Conservation (phyloP, 2,113 vertebrate genomes). For the Peromyscus leucopus region DNA sequence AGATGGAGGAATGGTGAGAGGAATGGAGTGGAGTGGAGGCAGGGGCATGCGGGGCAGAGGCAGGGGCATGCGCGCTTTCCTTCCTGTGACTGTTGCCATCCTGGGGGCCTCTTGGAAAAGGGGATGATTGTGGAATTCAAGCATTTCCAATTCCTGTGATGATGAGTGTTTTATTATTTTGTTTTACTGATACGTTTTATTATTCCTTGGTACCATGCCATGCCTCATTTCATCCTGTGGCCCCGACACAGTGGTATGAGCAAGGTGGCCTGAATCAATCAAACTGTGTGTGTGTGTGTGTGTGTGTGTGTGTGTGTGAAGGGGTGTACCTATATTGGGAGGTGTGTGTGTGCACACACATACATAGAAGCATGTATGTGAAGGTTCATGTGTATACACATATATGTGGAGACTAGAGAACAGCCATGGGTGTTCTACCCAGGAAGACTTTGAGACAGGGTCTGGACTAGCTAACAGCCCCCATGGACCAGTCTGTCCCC, state of each 20-base stretch:
- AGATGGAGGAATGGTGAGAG: slow-evolving; percentile 94
- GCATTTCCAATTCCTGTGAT: neutral
- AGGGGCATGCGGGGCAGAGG: rapidly evolving
- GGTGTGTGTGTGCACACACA: neutral
- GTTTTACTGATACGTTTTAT: neutral
- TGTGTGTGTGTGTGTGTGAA: neutral
- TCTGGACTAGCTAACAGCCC: neutral
- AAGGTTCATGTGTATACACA: neutral
- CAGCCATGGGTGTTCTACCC: neutral
- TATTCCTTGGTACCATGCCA: neutral
- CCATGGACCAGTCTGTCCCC: neutral
- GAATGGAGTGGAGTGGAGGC: rapidly evolving
- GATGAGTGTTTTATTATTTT: neutral
- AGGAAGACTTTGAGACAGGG: neutral
- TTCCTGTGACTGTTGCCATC: neutral
- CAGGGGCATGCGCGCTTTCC: rapidly evolving
- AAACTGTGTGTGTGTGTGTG: neutral
- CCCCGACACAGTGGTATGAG: neutral
- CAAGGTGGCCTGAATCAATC: neutral
- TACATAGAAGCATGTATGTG: neutral
- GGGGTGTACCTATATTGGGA: too few relatives aligned
- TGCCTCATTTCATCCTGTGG: rapidly evolving
- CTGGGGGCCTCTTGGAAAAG: neutral
- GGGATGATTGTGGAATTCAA: neutral
- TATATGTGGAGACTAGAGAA: neutral